A percentile compares a stretch with the other conserved stretches of the same genome.
These are phyloP conservation scores for Podabrus alpinus DNA, from an alignment of 2,888 invertebrate species.

Conservation along the genomic window DNA sequence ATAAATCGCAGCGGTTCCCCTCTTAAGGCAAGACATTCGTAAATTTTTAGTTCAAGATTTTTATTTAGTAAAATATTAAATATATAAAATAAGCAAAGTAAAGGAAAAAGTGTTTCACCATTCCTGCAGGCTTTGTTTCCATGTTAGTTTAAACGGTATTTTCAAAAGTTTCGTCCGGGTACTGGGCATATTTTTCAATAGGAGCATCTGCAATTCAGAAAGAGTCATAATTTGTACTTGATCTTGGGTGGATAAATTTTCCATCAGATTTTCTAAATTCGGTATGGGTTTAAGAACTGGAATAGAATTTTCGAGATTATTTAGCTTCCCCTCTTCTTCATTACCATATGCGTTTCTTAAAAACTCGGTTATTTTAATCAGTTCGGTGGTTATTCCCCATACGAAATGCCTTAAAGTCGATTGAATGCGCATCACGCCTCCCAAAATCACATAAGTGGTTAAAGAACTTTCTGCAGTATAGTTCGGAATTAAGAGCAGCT, in stretches of 20 bases:
- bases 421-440: constrained; percentile 60
- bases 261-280: constrained; percentile 61
- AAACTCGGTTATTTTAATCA: constrained; percentile 79
- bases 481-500: constrained; percentile 79
- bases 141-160: constrained; percentile 81
- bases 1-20: too few relatives aligned
- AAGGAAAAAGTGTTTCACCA: constrained; percentile 40
- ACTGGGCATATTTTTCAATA: constrained; percentile 71
- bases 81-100: too few relatives aligned
- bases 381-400: constrained; percentile 82
- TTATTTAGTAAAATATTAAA: too few relatives aligned
- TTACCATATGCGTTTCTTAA: constrained; percentile 78
- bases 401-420: constrained; percentile 74
- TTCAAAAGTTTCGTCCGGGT: constrained; percentile 79
- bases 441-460: constrained; percentile 74
- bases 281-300: constrained; percentile 81
- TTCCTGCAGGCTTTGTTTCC: constrained; percentile 78
- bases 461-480: constrained; percentile 85
- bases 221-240: constrained; percentile 52
- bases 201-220: constrained; percentile 74
- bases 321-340: constrained; percentile 47
- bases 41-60: too few relatives aligned
- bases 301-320: constrained; percentile 68
- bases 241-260: constrained; percentile 62
- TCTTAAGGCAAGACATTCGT: too few relatives aligned